phyloP scores from a whole-genome alignment of 2,113 vertebrate species.

The Pomatostomus ruficeps region DNA sequence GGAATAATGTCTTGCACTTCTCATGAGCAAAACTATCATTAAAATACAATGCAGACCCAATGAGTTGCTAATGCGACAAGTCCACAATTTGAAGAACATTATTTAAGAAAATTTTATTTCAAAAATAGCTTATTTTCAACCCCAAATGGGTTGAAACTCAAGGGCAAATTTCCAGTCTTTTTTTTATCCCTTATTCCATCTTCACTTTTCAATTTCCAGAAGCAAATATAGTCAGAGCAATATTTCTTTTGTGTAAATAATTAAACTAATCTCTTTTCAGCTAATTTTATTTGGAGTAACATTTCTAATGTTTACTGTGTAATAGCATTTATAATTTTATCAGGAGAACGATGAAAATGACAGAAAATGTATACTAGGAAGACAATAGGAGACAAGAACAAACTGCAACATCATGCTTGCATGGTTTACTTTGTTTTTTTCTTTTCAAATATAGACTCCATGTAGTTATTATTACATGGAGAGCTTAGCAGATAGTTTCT shows the following conservation, averaged over 20 bases:
- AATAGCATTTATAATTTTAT: not conserved
- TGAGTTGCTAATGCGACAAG: not conserved
- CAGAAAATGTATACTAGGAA: not conserved
- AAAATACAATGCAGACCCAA: not conserved
- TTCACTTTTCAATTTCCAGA: not conserved
- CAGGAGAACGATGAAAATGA: not conserved
- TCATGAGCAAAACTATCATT: not conserved
- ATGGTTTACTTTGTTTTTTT: not conserved
- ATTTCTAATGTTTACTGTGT: not conserved
- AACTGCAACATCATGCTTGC: not conserved
- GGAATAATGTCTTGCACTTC: not conserved
- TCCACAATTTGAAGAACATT: not conserved
- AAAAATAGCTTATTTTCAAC: not conserved
- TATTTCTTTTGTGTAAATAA: not conserved
- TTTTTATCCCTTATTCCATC: not conserved
- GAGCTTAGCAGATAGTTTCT: not conserved
- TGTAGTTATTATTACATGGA: not conserved
- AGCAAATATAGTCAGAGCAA: not conserved
- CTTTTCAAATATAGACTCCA: not conserved
- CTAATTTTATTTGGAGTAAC: not conserved
- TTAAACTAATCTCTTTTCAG: not conserved
- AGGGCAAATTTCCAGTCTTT: not conserved
- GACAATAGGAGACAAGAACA: not conserved
- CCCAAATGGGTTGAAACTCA: not conserved
- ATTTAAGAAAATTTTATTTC: not conserved